Conservation (phyloP, 1,140 invertebrate genomes). For the Platyscapa corneri region DNA sequence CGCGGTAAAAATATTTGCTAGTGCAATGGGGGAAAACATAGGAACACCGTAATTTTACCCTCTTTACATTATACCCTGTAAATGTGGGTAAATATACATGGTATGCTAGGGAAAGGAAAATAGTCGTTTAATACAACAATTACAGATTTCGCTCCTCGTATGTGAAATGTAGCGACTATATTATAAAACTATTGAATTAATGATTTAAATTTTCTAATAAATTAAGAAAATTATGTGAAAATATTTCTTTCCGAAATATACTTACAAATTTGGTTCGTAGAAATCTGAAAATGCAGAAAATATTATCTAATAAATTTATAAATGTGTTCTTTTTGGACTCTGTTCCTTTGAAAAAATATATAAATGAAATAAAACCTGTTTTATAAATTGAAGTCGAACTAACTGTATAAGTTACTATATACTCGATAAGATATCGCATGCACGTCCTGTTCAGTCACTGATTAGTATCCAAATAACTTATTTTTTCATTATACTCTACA, state of each 20-base stretch:
- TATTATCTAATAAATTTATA: too few species aligned
- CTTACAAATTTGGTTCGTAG: too few species aligned
- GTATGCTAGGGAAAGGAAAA: not conserved
- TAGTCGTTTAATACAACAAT: not conserved
- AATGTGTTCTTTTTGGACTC: too few species aligned
- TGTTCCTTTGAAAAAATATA: too few species aligned
- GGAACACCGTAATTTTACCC: not conserved
- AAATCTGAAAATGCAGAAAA: too few species aligned
- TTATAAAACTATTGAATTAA: too few species aligned
- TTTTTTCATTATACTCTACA: not conserved
- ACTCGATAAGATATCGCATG: not conserved
- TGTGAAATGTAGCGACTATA: not conserved
- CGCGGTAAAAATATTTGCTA: slow-evolving; percentile 52
- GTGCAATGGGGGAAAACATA: slow-evolving; percentile 21
- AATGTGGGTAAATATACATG: not conserved
- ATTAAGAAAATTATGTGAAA: not conserved
- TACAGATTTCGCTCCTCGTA: not conserved
- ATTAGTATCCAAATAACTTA: not conserved
- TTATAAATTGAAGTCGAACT: too few species aligned
- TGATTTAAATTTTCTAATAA: too few species aligned
- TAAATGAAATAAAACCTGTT: too few species aligned
- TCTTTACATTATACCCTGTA: not conserved
- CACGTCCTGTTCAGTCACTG: not conserved
- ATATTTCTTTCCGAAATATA: too few species aligned
- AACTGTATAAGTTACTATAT: too few species aligned